Percentiles rank a stretch among this genome's conserved stretches.
phyloP scores from a whole-genome alignment of 1,140 invertebrate genomes.

The Drosophila teissieri region DNA sequence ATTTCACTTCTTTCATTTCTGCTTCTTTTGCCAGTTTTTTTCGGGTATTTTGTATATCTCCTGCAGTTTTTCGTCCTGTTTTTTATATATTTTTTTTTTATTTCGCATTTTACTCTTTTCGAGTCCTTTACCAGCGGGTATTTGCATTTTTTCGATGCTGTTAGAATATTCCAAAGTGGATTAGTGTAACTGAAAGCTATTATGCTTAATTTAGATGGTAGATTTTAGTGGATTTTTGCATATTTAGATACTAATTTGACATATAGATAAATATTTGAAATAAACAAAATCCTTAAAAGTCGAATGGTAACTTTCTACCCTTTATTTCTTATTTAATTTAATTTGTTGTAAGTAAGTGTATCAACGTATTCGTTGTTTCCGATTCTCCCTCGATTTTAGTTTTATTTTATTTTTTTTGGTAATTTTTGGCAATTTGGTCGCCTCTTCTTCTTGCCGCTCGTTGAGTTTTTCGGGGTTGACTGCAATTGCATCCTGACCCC shows the following conservation, averaged over 20 bases:
- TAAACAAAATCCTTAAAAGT: too few species aligned
- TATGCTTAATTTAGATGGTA: neutral
- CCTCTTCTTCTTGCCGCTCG: constrained; percentile 37
- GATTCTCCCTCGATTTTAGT: neutral
- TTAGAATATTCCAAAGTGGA: neutral
- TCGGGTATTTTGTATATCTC: constrained; percentile 21
- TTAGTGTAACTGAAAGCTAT: neutral
- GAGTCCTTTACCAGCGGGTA: neutral
- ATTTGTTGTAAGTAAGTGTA: neutral
- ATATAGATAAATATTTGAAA: too few species aligned
- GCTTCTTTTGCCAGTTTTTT: constrained; percentile 26
- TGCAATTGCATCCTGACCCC: constrained; percentile 69
- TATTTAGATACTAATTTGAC: too few species aligned
- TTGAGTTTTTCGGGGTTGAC: constrained; percentile 69
- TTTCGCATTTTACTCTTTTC: neutral
- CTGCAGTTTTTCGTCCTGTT: constrained; percentile 28
- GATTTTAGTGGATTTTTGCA: neutral
- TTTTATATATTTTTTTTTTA: neutral
- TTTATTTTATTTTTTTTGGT: constrained; percentile 35
- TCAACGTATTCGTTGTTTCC: neutral
- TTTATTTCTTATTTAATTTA: too few species aligned
- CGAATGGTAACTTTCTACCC: too few species aligned
- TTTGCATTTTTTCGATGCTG: constrained; percentile 15
- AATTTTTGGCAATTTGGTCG: constrained; percentile 52
- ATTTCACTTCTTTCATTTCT: constrained; percentile 44